Conservation (phyloP, 2,113 vertebrate genomes). For the Rhizomys pruinosus region DNA sequence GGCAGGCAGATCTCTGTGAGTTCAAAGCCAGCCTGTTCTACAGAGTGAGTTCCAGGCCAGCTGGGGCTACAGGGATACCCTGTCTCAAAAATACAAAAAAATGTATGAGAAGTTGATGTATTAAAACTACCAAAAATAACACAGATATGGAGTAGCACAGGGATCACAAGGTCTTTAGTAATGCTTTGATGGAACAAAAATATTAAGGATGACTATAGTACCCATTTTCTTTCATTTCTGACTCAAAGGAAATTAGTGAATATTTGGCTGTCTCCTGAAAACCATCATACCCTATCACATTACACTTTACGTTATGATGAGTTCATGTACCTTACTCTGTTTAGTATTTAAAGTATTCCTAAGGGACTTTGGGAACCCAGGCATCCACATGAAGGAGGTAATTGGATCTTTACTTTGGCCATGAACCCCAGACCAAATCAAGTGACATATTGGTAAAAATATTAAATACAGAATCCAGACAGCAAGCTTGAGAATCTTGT, state of each 20-base stretch:
- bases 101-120: no score
- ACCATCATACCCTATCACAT: not conserved
- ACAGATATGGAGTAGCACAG: not conserved
- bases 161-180: not conserved
- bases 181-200: conserved; percentile 38
- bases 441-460: not conserved
- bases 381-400: not conserved
- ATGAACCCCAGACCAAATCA: conserved; percentile 3
- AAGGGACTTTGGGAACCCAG: not conserved
- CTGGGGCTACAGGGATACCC: no score
- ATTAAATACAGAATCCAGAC: not conserved
- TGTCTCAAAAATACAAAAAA: no score
- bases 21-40: no score
- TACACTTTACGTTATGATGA: not conserved
- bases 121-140: not conserved
- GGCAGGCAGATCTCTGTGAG: no score
- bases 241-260: not conserved
- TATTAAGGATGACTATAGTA: not conserved
- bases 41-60: no score
- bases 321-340: not conserved
- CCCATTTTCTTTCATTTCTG: not conserved
- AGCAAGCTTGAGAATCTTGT: not conserved
- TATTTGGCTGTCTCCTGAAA: conserved; percentile 32
- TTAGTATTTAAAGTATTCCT: conserved; percentile 23
- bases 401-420: not conserved